Conservation (phyloP, 2,888 invertebrate species). For the Eupithecia pulchellata region DNA sequence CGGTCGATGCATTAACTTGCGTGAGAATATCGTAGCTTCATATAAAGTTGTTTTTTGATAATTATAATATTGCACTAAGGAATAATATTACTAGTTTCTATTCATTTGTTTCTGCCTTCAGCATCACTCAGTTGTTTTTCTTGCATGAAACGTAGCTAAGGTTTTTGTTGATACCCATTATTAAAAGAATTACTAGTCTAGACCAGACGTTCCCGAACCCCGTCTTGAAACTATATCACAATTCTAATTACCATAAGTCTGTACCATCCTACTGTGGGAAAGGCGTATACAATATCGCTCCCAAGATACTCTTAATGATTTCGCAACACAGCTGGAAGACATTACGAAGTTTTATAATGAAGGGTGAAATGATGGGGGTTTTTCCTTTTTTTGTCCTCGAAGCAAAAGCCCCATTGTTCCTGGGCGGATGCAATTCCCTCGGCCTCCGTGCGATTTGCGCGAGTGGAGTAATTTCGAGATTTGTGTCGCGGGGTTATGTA, state of each 20-base stretch:
- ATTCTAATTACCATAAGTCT: background rate
- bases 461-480: constrained; percentile 80
- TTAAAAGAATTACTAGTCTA: background rate
- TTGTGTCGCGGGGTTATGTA: constrained; percentile 57
- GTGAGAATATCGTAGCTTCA: background rate
- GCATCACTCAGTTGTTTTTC: background rate
- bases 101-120: background rate
- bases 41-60: background rate
- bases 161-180: background rate
- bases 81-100: background rate
- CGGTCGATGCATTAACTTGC: background rate
- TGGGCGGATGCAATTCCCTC: constrained; percentile 83
- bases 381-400: constrained; percentile 69
- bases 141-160: background rate
- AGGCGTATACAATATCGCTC: background rate
- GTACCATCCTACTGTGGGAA: background rate
- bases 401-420: constrained; percentile 80
- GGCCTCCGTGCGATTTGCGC: constrained; percentile 80
- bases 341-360: constrained; percentile 63
- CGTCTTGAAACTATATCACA: background rate
- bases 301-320: constrained; percentile 15
- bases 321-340: constrained; percentile 42
- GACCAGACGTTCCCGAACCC: background rate
- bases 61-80: background rate
- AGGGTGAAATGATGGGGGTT: constrained; percentile 74